Evolutionary conservation across 2,113 vertebrate species (phyloP), one percentile per base, ranked within the genome.

Genomic region (Mobula birostris): DNA sequence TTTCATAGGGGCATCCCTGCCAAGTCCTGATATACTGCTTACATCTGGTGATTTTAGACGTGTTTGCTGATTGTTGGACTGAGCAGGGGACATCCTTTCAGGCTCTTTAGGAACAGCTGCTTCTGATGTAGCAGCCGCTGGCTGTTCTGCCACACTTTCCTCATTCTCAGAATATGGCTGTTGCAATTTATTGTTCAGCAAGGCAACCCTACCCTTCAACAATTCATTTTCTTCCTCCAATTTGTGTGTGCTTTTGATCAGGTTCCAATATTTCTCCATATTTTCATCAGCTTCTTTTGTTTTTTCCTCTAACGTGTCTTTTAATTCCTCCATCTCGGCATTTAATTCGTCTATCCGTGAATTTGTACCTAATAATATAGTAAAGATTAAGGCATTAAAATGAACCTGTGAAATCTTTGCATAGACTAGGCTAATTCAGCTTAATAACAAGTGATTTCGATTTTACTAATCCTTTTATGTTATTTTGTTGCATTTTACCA

Each of bases 261-360:
- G 94, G 94, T 95, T 96, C 95, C 97, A 98, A 96, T 98, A 98
- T 95, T 98, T 98, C n/a, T 98, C 97, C 95, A 98, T 95, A 96
- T 97, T 98, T 63, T 98, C 97, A 0, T 98, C 97, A 0, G 97
- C 97, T 95, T 99, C 98, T 94, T 78, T 96, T 85, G 95, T 96
- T 95, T 97, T 98, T 94, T 96, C 96, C 95, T 98, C 97, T 58
- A 96, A 79, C 48, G 95, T 94, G 95, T 96, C 95, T 91, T 96
- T 97, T n/a, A 98, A 94, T 94, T 98, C 97, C 90, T 97, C 95
- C 74, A 98, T 27, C 94, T 98, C 97, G 1, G 96, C 70, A 56
- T 95, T 94, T 0, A 96, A 95, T 95, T 96, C 96, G 90, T 97
- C 95, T 78, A 95, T 77, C 94, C 94, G 79, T 32, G 74, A 83